phyloP scores from a whole-genome alignment of 2,113 vertebrate genomes.

The Lepus europaeus region DNA sequence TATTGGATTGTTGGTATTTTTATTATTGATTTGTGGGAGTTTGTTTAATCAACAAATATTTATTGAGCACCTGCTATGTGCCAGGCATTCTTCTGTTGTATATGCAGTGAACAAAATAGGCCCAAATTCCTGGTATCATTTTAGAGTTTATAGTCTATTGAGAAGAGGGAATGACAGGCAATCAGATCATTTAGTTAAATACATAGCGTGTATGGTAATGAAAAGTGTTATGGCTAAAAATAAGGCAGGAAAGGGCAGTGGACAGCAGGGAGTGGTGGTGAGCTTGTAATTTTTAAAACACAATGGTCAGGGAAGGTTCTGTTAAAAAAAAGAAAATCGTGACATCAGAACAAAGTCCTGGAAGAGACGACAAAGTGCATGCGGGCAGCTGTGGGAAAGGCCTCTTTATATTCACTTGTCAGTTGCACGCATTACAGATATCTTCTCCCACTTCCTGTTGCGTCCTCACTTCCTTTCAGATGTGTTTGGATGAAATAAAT shows the following conservation, averaged over 20 bases:
- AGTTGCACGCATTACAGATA: neutral
- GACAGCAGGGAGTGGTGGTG: neutral
- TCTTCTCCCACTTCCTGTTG: neutral
- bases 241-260: conserved; percentile 22
- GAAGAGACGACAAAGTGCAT: conserved; percentile 39
- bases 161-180: neutral
- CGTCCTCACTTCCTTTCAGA: conserved; percentile 25
- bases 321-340: neutral
- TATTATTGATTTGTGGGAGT: conserved; percentile 51
- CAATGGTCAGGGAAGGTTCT: conserved; percentile 2
- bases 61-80: conserved; percentile 26
- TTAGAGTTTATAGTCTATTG: conserved; percentile 31
- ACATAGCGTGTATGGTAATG: neutral
- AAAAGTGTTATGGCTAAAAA: conserved; percentile 1
- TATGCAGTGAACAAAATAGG: conserved; percentile 16
- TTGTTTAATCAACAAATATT: conserved; percentile 62
- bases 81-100: neutral
- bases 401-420: neutral
- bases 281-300: conserved; percentile 45
- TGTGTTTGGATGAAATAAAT: conserved; percentile 25
- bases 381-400: neutral
- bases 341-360: conserved; percentile 37
- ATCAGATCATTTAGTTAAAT: conserved; percentile 31
- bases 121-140: conserved; percentile 38
- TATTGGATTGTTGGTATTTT: conserved; percentile 43